A percentile compares a stretch with the other conserved stretches of the same genome.
Evolutionary conservation across 2,888 invertebrate genomes (phyloP).

Genomic region (Ichneumoninae sp.): DNA sequence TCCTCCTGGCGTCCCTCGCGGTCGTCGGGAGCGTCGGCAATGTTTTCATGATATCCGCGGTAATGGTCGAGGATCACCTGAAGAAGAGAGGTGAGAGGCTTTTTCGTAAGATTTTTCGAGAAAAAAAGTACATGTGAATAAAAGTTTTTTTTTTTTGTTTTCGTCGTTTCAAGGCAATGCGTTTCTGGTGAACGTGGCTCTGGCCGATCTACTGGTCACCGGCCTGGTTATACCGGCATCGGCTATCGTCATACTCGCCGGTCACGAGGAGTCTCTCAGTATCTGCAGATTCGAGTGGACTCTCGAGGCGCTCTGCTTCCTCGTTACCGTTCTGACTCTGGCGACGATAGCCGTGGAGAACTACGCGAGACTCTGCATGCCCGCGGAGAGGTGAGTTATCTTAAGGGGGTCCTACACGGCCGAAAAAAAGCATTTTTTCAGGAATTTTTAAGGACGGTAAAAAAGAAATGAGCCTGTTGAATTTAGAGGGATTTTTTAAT

Average conservation of each 20-base stretch:
- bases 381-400: slow-evolving; percentile 83
- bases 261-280: slow-evolving; percentile 85
- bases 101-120: background rate
- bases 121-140: background rate
- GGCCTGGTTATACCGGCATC: slow-evolving; percentile 89
- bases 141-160: background rate
- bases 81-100: slow-evolving; percentile 87
- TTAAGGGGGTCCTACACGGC: background rate
- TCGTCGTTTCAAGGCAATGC: slow-evolving; percentile 86
- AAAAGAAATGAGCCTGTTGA: too few relatives aligned
- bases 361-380: slow-evolving; percentile 88
- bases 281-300: slow-evolving; percentile 90
- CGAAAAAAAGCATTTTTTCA: too few relatives aligned
- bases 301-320: slow-evolving; percentile 88
- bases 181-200: slow-evolving; percentile 89
- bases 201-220: slow-evolving; percentile 90
- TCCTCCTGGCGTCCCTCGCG: slow-evolving; percentile 88
- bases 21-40: slow-evolving; percentile 90
- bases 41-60: slow-evolving; percentile 91
- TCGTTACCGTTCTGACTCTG: slow-evolving; percentile 88
- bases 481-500: too few relatives aligned
- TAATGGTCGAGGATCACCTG: slow-evolving; percentile 90
- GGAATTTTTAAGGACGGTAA: too few relatives aligned
- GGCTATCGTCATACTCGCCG: slow-evolving; percentile 89
- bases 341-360: slow-evolving; percentile 89